Base-by-base conservation (phyloP, 2,888 invertebrate species). In the Acronicta leporina region DNA sequence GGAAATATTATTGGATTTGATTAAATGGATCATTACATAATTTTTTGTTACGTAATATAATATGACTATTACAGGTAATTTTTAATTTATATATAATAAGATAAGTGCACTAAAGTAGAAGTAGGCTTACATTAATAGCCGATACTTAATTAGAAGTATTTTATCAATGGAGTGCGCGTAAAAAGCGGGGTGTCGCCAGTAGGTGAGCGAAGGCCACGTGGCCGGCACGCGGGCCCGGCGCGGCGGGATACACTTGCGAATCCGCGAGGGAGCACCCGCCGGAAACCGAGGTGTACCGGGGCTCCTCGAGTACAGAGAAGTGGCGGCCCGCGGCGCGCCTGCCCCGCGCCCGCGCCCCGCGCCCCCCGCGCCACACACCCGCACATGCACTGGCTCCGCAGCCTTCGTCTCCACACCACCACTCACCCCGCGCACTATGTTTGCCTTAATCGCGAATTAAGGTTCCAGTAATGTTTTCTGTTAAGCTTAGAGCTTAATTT, bases 381-480 rank as follows among this genome's bases (percentile, higher is more conserved):
- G 85, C 86, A 87, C 89, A 91, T 92, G 92, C 92, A 91, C 92
- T 87, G 84, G 78, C 86, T 90, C 89, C 89, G 88, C 87, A 88
- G 88, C 89, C 93, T 88, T 87, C 91, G 90, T 88, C 91, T 93
- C 93, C 92, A 88, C 90, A 86, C 91, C 90, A 88, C 92, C 91
- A 90, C 91, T 89, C 92, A 91, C 93, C 92, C 92, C 91, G 92
- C 91, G 87, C 88, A 91, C 92, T 91, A 91, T 93, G 91, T 92
- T 94, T 92, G 92, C 91, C 90, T 93, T 93, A 93, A 94, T 92
- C 92, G 92, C 92, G 88, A 94, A 93, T 93, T 93, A 94, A 92
- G 91, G 89, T 89, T 89, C 89, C 89, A 88, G 89, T 89, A 92
- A 92, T 92, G 92, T 93, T 93, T 92, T 92, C 92, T 88, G 88